Conservation (phyloP, 2,113 vertebrate species). For the Athene cunicularia region DNA sequence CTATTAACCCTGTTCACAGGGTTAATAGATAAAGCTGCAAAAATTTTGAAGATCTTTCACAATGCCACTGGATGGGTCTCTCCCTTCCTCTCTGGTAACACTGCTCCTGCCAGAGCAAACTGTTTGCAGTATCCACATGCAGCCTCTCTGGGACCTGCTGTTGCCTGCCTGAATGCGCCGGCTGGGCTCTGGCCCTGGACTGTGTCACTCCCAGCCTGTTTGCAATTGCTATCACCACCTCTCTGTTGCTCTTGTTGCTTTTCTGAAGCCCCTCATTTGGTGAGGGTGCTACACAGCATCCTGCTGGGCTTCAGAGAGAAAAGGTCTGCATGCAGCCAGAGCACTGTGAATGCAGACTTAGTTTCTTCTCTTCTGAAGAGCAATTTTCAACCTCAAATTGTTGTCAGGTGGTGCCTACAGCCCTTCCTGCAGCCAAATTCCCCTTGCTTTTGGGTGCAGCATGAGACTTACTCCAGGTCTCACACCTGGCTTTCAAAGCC, state of each 20-base stretch:
- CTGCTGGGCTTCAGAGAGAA: not conserved
- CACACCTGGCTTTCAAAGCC: not conserved
- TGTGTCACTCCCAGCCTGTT: not conserved
- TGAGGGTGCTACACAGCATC: not conserved
- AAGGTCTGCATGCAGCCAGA: not conserved
- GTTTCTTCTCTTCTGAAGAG: not conserved
- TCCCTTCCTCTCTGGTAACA: not conserved
- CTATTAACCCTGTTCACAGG: too few relatives aligned
- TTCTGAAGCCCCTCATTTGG: not conserved
- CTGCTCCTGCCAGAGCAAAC: not conserved
- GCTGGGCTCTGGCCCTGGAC: not conserved
- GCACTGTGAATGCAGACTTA: not conserved
- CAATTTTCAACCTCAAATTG: not conserved
- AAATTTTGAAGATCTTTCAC: not conserved
- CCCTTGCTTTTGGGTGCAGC: not conserved
- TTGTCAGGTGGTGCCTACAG: not conserved
- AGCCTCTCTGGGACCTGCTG: not conserved
- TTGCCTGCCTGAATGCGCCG: not conserved
- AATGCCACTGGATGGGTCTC: rapidly evolving
- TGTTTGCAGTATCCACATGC: not conserved
- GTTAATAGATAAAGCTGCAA: not conserved
- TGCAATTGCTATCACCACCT: not conserved
- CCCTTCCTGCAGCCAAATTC: not conserved
- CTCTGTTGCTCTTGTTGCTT: not conserved
- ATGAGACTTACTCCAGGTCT: not conserved